Evolutionary conservation across 2,888 invertebrate species (phyloP).

Genomic region (Gnatocerus cornutus): DNA sequence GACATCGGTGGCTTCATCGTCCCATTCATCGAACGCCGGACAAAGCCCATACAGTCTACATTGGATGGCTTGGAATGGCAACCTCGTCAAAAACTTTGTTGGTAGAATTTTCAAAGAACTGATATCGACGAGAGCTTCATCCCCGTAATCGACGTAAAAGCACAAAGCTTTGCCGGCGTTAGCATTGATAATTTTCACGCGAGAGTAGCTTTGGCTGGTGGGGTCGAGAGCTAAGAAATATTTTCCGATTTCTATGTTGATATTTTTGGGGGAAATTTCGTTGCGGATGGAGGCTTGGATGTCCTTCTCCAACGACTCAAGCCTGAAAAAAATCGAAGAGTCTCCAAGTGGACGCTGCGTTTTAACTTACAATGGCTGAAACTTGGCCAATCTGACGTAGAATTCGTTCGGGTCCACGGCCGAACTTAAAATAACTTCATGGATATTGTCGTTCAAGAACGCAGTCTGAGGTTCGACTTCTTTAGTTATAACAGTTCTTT

Average conservation of each 20-base stretch:
- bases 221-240: slow-evolving; percentile 73
- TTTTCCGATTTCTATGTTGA: slow-evolving; percentile 67
- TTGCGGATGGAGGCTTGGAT: slow-evolving; percentile 61
- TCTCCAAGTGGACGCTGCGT: not conserved
- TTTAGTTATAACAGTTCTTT: slow-evolving; percentile 32
- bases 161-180: slow-evolving; percentile 71
- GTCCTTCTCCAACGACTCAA: slow-evolving; percentile 69
- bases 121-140: slow-evolving; percentile 70
- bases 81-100: slow-evolving; percentile 71
- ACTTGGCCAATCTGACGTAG: slow-evolving; percentile 73
- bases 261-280: slow-evolving; percentile 3
- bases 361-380: slow-evolving; percentile 59
- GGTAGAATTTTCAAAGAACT: slow-evolving; percentile 72
- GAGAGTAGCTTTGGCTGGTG: slow-evolving; percentile 69
- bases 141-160: slow-evolving; percentile 79
- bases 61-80: slow-evolving; percentile 79
- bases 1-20: slow-evolving; percentile 73
- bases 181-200: slow-evolving; percentile 71
- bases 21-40: slow-evolving; percentile 73
- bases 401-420: slow-evolving; percentile 72
- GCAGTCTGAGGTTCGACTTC: slow-evolving; percentile 71
- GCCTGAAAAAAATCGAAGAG: slow-evolving; percentile 52
- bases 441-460: slow-evolving; percentile 70
- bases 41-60: slow-evolving; percentile 75
- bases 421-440: slow-evolving; percentile 70